phyloP scores from a whole-genome alignment of 1,140 invertebrate species.

The Microplitis demolitor region DNA sequence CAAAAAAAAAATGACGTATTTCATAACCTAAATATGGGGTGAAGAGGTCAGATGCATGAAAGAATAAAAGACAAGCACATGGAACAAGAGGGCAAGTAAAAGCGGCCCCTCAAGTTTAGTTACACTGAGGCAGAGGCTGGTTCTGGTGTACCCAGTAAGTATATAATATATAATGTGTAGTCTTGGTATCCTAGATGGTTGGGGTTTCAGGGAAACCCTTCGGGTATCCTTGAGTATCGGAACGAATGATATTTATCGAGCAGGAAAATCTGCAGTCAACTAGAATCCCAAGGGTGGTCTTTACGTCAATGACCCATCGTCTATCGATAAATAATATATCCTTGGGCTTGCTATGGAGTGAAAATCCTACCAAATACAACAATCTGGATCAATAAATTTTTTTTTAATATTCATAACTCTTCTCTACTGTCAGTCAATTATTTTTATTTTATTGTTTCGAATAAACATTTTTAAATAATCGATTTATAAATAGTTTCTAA shows the following conservation, averaged over 20 bases:
- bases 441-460: conserved; percentile 12
- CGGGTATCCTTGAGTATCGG: conserved; percentile 51
- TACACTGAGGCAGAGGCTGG: conserved; percentile 35
- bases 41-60: conserved; percentile 26
- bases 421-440: too few relatives aligned
- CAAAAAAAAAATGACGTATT: not conserved
- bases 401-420: not conserved
- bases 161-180: too few relatives aligned
- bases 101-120: conserved; percentile 49
- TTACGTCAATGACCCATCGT: conserved; percentile 32
- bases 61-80: conserved; percentile 38
- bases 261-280: conserved; percentile 54
- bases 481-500: not conserved
- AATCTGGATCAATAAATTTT: conserved; percentile 25
- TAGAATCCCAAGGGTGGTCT: conserved; percentile 58
- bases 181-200: too few relatives aligned
- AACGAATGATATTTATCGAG: conserved; percentile 61
- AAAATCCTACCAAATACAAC: conserved; percentile 40
- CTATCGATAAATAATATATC: conserved; percentile 46
- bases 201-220: conserved; percentile 36
- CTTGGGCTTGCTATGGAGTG: conserved; percentile 40
- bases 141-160: not conserved
- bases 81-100: conserved; percentile 29
- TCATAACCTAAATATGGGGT: conserved; percentile 27
- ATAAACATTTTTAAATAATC: conserved; percentile 4